Conservation (phyloP, 1,140 invertebrate species). For the Ctenoplectra terminalis region DNA sequence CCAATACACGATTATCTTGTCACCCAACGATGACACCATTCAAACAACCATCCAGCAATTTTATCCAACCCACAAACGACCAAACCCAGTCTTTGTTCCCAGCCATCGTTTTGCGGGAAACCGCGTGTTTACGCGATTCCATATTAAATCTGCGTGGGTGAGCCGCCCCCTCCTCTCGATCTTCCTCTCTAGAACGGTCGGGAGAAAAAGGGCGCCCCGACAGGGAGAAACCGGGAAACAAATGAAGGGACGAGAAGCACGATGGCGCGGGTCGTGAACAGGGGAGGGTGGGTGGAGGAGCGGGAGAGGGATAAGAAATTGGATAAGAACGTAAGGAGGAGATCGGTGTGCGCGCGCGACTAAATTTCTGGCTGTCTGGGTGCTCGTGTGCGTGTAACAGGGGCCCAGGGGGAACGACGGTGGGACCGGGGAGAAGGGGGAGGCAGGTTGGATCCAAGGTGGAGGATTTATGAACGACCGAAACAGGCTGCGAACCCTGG, state of each 20-base stretch:
- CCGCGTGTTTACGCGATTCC: constrained; percentile 48
- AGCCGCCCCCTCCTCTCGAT: constrained; percentile 1
- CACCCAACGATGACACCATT: constrained; percentile 8
- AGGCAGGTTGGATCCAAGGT: constrained; percentile 62
- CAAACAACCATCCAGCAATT: neutral
- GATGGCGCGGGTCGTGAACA: constrained; percentile 40
- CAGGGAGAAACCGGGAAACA: constrained; percentile 60
- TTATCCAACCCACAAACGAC: neutral
- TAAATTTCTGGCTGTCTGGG: constrained; percentile 36
- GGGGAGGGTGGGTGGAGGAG: constrained; percentile 22
- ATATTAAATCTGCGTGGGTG: constrained; percentile 58
- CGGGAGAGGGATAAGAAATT: constrained; percentile 63
- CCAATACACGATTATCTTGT: neutral
- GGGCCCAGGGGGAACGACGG: constrained; percentile 33
- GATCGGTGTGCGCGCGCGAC: constrained; percentile 63
- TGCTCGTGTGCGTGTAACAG: constrained; percentile 50
- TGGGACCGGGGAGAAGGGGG: constrained; percentile 20
- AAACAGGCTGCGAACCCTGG: constrained; percentile 75
- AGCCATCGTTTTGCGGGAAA: constrained; percentile 30
- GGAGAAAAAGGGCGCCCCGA: constrained; percentile 50
- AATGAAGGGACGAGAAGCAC: constrained; percentile 65
- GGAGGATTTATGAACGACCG: constrained; percentile 80
- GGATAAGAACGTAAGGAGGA: constrained; percentile 67
- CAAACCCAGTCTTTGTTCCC: constrained; percentile 20
- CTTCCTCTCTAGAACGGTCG: neutral